A percentile compares a stretch with the other conserved stretches of the same genome.
These are phyloP conservation scores for human DNA, from an alignment of 2,113 vertebrate genomes.

Conservation along the genomic window DNA sequence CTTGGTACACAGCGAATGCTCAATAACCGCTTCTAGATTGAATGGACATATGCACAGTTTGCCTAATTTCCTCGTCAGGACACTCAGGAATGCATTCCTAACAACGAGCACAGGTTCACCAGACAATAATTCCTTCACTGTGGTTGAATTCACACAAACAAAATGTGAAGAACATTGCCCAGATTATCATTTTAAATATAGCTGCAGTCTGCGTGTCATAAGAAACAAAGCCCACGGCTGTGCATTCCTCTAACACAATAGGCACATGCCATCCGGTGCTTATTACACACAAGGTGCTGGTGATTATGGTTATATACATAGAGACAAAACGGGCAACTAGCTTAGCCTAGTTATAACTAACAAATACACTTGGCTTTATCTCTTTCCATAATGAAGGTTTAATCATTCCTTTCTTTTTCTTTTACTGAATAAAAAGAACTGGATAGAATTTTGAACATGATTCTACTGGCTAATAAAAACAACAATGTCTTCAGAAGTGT, in stretches of 20 bases:
- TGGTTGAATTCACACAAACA: neutral
- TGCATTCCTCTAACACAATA: neutral
- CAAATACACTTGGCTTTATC: neutral
- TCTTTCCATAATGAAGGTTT: neutral
- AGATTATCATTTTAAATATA: neutral
- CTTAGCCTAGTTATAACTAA: neutral
- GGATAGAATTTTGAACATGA: neutral
- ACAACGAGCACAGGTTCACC: neutral
- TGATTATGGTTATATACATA: accelerated
- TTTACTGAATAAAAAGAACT: neutral
- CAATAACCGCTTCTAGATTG: neutral
- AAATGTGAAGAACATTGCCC: slow-evolving; percentile 6
- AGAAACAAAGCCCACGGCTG: neutral
- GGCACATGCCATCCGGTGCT: neutral
- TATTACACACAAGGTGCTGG: neutral
- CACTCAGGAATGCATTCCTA: neutral
- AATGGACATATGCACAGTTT: neutral
- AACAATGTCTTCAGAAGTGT: neutral
- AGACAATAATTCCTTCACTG: neutral
- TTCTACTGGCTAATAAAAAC: neutral
- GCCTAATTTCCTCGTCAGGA: neutral
- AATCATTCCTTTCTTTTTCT: neutral
- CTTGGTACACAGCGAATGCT: neutral
- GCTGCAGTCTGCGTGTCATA: neutral
- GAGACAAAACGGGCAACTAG: neutral